Percentiles rank a stretch among this genome's conserved stretches.
Conservation (phyloP, 2,888 invertebrate species). For the Acronicta aceris region DNA sequence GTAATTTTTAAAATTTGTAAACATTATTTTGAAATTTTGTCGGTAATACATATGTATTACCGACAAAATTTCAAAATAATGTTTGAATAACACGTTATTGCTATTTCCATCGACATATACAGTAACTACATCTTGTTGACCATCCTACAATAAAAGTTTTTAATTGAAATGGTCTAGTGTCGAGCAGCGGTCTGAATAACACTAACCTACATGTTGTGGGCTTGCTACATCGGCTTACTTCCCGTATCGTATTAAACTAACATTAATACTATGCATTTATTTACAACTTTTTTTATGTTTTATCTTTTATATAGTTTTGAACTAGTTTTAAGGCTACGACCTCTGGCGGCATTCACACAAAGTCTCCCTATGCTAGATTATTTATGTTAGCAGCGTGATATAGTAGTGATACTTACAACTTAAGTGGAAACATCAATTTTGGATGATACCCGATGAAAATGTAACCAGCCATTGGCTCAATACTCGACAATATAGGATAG, state of each 20-base stretch:
- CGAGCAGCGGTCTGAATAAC: constrained; percentile 62
- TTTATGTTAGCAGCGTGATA: constrained; percentile 76
- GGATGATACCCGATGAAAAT: constrained; percentile 62
- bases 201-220: constrained; percentile 69
- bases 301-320: constrained; percentile 85
- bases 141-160: not conserved
- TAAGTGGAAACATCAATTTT: constrained; percentile 72
- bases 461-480: constrained; percentile 18
- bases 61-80: no score
- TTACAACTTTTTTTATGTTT: constrained; percentile 77
- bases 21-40: no score
- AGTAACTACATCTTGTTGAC: no score
- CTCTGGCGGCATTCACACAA: constrained; percentile 82
- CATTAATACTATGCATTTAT: constrained; percentile 83
- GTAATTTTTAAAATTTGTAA: no score
- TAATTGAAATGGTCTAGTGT: not conserved
- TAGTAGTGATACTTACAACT: constrained; percentile 56
- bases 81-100: no score
- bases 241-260: constrained; percentile 79
- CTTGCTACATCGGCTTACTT: constrained; percentile 74
- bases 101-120: no score
- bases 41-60: no score
- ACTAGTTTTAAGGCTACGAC: constrained; percentile 89
- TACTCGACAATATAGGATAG: not conserved
- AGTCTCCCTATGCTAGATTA: constrained; percentile 72